Conservation (phyloP, 2,888 invertebrate species). For the Drosophila cracens region DNA sequence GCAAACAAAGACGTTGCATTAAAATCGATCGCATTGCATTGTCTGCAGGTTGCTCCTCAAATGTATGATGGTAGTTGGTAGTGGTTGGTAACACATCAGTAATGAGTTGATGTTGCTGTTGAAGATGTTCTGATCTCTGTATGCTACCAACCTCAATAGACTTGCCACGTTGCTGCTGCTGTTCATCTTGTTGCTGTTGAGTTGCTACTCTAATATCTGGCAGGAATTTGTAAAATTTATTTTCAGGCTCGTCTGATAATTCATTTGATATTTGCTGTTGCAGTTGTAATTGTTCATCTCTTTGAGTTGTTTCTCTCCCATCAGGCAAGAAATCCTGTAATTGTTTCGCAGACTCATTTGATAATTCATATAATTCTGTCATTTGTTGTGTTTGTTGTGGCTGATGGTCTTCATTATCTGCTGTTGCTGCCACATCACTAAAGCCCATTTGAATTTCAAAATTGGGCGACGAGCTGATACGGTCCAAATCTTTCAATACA, state of each 20-base stretch:
- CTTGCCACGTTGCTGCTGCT: background rate
- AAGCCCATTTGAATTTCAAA: conserved; percentile 5
- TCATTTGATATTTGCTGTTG: background rate
- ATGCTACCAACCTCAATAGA: background rate
- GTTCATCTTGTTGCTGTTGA: background rate
- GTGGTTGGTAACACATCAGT: background rate
- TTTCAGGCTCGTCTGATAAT: background rate
- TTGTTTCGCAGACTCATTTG: background rate
- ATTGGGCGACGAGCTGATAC: background rate
- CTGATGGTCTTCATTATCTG: background rate
- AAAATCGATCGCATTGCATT: conserved; percentile 21
- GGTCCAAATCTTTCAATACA: conserved; percentile 1
- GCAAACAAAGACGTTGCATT: conserved; percentile 26
- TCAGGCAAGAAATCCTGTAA: background rate
- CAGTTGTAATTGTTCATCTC: background rate
- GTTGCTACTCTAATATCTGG: background rate
- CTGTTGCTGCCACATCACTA: background rate
- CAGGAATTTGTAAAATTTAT: background rate
- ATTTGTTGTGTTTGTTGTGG: background rate
- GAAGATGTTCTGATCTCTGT: background rate
- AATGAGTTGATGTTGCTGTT: conserved; percentile 12
- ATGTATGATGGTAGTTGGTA: background rate
- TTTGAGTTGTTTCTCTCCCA: background rate
- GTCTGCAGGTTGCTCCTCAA: background rate
- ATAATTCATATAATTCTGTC: background rate